phyloP scores from a whole-genome alignment of 2,113 vertebrate genomes.

The Oostethus manadensis region DNA sequence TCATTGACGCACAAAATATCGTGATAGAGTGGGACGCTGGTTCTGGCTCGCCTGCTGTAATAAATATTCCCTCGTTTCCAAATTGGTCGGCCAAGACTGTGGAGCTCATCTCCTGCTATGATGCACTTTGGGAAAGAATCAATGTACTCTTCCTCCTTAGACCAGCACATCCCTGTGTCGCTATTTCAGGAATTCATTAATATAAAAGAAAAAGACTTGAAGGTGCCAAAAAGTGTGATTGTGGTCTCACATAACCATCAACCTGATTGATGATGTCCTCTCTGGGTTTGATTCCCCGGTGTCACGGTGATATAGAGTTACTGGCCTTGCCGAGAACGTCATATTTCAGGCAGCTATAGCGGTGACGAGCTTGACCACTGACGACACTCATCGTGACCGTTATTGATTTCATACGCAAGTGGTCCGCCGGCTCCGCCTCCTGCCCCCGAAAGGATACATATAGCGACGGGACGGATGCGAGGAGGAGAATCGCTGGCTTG shows the following conservation, averaged over 20 bases:
- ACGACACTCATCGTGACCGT: constrained; percentile 40
- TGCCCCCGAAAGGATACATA: constrained; percentile 57
- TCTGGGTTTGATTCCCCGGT: constrained; percentile 46
- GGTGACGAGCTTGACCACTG: constrained; percentile 38
- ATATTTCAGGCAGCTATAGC: constrained; percentile 50
- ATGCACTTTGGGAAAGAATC: constrained; percentile 35
- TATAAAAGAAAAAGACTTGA: constrained; percentile 58
- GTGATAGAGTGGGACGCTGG: constrained; percentile 16
- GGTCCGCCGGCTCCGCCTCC: constrained; percentile 43
- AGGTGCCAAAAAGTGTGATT: constrained; percentile 46
- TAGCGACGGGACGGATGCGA: constrained; percentile 34
- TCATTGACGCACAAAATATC: constrained; percentile 28
- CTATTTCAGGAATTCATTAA: constrained; percentile 62
- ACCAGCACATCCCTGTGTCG: constrained; percentile 12
- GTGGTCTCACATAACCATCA: constrained; percentile 35
- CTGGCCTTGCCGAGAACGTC: constrained; percentile 36
- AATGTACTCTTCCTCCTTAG: constrained; percentile 23
- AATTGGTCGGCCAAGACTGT: constrained; percentile 42
- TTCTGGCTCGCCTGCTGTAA: constrained; percentile 24
- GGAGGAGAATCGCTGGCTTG: constrained; percentile 31
- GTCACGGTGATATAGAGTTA: constrained; percentile 63
- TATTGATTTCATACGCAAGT: constrained; percentile 53
- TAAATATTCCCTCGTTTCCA: constrained; percentile 34
- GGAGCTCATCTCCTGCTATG: constrained; percentile 22
- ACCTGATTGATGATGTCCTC: constrained; percentile 51